Evolutionary conservation across 2,113 vertebrate species (phyloP).

Genomic region (Xenopus tropicalis): DNA sequence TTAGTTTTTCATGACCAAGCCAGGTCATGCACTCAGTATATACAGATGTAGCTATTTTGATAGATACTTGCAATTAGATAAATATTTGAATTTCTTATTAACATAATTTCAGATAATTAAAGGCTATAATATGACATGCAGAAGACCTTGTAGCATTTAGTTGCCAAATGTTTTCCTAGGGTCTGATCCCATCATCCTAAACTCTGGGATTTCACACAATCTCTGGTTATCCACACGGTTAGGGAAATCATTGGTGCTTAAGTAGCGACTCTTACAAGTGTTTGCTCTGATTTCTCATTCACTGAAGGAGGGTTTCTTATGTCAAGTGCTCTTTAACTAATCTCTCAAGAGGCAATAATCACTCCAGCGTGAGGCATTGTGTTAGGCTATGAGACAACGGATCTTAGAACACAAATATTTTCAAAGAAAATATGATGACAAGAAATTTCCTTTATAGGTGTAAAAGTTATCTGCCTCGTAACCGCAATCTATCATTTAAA

Average conservation of each 20-base stretch:
- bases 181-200: not conserved
- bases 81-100: no score
- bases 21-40: no score
- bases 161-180: no score
- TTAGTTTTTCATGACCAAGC: no score
- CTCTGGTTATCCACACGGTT: not conserved
- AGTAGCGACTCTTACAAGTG: conserved; percentile 37
- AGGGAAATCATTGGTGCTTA: conserved; percentile 14
- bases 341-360: conserved; percentile 26
- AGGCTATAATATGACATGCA: no score
- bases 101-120: no score
- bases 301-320: conserved; percentile 29
- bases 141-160: no score
- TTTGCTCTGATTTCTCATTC: conserved; percentile 33
- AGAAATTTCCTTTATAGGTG: not conserved
- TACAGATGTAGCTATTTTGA: no score
- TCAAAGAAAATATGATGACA: not conserved
- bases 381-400: not conserved
- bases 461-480: not conserved
- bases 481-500: not conserved
- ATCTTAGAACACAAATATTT: not conserved
- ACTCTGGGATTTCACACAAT: conserved; percentile 3
- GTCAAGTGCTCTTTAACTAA: conserved; percentile 35
- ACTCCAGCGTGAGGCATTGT: conserved; percentile 14
- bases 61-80: no score